Base-by-base conservation (phyloP, 2,113 vertebrate genomes). In the Tinamus guttatus region DNA sequence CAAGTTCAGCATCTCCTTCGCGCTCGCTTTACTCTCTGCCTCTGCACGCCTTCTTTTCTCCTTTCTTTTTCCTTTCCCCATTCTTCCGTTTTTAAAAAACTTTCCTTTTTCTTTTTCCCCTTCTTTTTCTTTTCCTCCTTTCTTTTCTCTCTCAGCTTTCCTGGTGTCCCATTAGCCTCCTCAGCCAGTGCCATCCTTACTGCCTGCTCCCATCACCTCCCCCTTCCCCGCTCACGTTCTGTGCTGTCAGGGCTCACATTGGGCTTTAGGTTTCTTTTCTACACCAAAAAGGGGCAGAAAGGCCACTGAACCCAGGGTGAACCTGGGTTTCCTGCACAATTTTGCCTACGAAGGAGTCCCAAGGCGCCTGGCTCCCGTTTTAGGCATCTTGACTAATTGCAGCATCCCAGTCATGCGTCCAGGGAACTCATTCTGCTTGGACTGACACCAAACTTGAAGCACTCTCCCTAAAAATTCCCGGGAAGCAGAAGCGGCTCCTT, bases 401-500 rank as follows among this genome's bases (percentile, higher is more conserved):
- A 70, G 21, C 74, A 81, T 91, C 87, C 45, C 84, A 41, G 9
- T 9, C 8, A 3, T 51, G 63, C 62, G 82, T 68, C 52, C 45
- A 62, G 25, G 18, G n/a, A 73, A 28, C 32, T 74, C 19, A 8
- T 52, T 74, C 85, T 21, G 52, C 32, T 0, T 38, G 63, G 30
- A n/a, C 64, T 62, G 64, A 71, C 68, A 67, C 60, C 85, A 59
- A 75, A 54, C 36, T 1, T 8, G 3, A 77, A 90, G 36, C 59
- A 38, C 32, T 32, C 47, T 69, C 52, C 75, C 41, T 41, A 51
- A 81, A 63, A 56, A 73, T 58, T 80, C 70, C 94, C 81, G 83
- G 73, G 70, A 86, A 94, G 80, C 52, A 78, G 87, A 60, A 86
- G 7, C 41, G 47, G 41, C 49, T 86, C 45, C 74, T 92, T 43